phyloP scores from a whole-genome alignment of 1,140 invertebrate species.

The Marisa cornuarietis region DNA sequence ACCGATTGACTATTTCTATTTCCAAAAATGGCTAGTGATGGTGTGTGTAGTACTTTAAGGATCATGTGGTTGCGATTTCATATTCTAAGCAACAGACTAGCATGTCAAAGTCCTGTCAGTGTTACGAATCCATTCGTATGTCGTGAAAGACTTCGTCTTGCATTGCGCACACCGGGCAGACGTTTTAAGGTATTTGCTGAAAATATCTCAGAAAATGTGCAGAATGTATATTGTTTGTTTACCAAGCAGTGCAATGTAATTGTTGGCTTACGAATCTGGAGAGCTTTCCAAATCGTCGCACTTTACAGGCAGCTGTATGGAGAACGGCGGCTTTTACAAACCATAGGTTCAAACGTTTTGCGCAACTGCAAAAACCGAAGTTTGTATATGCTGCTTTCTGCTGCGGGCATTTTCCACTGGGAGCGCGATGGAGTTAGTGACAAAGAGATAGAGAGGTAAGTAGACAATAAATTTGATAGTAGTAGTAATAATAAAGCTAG shows the following conservation, averaged over 20 bases:
- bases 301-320: conserved; percentile 58
- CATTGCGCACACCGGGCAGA: no score
- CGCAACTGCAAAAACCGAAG: conserved; percentile 12
- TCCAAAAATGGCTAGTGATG: no score
- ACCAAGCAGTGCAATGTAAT: conserved; percentile 55
- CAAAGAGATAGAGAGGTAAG: conserved; percentile 52
- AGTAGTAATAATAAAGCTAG: no score
- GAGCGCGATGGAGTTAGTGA: conserved; percentile 56
- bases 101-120: no score
- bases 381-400: conserved; percentile 39
- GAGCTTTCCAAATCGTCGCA: conserved; percentile 50
- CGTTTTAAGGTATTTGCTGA: neutral
- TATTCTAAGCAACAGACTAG: no score
- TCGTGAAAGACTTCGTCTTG: no score
- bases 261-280: conserved; percentile 49
- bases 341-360: conserved; percentile 6
- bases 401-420: conserved; percentile 57
- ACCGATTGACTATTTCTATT: no score
- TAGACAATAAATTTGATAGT: neutral
- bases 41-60: no score
- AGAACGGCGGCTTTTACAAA: conserved; percentile 37
- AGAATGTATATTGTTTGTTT: conserved; percentile 35
- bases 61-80: no score
- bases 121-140: no score
- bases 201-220: conserved; percentile 8